Conservation (phyloP, 2,888 invertebrate species). For the Tetanocera ferruginea region DNA sequence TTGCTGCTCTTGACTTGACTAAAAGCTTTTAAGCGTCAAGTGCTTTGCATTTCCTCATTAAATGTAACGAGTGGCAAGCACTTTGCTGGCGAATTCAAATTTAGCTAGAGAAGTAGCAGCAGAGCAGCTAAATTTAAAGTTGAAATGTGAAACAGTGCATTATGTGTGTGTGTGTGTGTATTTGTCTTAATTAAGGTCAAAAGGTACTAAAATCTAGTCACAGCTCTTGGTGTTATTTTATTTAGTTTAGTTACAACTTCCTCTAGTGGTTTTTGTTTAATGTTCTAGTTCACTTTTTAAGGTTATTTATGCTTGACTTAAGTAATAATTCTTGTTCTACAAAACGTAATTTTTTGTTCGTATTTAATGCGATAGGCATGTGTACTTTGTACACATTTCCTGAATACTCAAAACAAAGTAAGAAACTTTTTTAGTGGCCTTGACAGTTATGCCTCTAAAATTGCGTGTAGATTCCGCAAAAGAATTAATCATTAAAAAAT, state of each 20-base stretch:
- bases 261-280: background rate
- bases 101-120: background rate
- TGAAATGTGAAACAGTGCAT: too few species aligned
- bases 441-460: too few species aligned
- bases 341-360: background rate
- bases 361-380: background rate
- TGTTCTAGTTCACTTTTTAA: background rate
- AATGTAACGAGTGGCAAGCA: slow-evolving; percentile 22
- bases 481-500: too few species aligned
- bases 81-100: background rate
- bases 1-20: background rate
- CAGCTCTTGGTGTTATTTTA: slow-evolving; percentile 14
- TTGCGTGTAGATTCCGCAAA: too few species aligned
- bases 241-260: background rate
- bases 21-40: slow-evolving; percentile 2
- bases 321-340: background rate
- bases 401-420: too few species aligned
- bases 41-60: slow-evolving; percentile 13
- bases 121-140: background rate
- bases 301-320: background rate
- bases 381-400: too few species aligned
- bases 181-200: slow-evolving; percentile 33
- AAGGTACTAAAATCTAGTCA: slow-evolving; percentile 33
- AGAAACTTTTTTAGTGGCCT: too few species aligned
- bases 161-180: slow-evolving; percentile 25